phyloP scores from a whole-genome alignment of 2,113 vertebrate species.

The Myrmophylax atrothorax region DNA sequence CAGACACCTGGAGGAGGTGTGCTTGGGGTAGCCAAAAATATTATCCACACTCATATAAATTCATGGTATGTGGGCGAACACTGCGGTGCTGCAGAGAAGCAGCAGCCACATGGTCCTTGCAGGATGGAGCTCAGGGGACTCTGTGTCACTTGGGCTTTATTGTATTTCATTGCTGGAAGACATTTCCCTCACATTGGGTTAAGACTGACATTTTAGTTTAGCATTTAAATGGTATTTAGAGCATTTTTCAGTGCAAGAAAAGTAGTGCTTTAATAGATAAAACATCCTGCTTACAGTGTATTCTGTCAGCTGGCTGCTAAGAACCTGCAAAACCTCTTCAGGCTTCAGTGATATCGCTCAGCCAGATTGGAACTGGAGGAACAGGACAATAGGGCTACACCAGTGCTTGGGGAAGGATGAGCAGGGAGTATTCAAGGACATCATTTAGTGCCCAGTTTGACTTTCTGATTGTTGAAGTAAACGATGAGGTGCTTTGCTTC shows the following conservation, averaged over 20 bases:
- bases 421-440: background rate
- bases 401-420: background rate
- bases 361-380: background rate
- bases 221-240: background rate
- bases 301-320: background rate
- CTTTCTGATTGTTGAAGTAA: background rate
- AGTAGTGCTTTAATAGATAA: background rate
- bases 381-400: background rate
- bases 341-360: background rate
- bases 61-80: background rate
- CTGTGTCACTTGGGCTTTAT: background rate
- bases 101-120: background rate
- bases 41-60: background rate
- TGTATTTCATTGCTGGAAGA: background rate
- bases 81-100: background rate
- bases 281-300: background rate
- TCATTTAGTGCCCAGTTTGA: background rate
- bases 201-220: background rate
- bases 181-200: background rate
- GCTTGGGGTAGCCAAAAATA: background rate
- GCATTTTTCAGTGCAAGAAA: background rate
- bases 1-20: background rate
- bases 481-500: background rate
- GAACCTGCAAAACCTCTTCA: background rate
- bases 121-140: background rate